Evolutionary conservation across 2,888 invertebrate genomes (phyloP).

Genomic region (Caenorhabditis sp.): DNA sequence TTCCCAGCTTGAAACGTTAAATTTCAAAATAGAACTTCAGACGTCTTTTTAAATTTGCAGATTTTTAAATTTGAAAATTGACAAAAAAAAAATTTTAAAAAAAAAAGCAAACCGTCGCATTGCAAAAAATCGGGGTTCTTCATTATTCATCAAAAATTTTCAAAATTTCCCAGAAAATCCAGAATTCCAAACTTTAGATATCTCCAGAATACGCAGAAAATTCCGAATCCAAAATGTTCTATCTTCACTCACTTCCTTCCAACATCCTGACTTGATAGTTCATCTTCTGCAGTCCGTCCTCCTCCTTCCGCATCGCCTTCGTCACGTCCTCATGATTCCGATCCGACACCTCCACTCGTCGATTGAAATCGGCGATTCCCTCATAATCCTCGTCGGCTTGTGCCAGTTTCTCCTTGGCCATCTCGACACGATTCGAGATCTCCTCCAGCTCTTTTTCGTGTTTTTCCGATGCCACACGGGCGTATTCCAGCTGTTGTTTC

Average conservation of each 20-base stretch:
- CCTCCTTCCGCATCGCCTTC: conserved; percentile 1
- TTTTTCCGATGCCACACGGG: neutral
- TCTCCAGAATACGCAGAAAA: too few relatives aligned
- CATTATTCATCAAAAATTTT: too few relatives aligned
- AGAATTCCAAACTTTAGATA: too few relatives aligned
- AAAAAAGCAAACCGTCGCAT: too few relatives aligned
- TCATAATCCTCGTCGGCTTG: conserved; percentile 10
- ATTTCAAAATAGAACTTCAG: too few relatives aligned
- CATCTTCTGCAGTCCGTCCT: conserved; percentile 25
- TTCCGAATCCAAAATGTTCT: too few relatives aligned
- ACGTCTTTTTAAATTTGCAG: too few relatives aligned
- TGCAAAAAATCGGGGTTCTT: too few relatives aligned
- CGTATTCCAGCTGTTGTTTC: conserved; percentile 14
- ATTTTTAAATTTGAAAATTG: too few relatives aligned
- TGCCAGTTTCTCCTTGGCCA: conserved; percentile 11
- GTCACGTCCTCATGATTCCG: neutral
- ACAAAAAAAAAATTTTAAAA: too few relatives aligned
- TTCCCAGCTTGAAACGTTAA: too few relatives aligned
- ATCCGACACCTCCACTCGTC: neutral
- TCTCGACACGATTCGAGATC: neutral
- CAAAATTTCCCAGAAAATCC: too few relatives aligned
- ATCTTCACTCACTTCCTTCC: conserved; percentile 8
- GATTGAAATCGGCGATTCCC: conserved; percentile 15
- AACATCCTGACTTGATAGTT: conserved; percentile 4
- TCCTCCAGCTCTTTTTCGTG: neutral